Evolutionary conservation across 2,797 vertebrate genomes (phyloP), one percentile per base, ranked within the genome.

Genomic region (Periophthalmus magnuspinnatus): DNA sequence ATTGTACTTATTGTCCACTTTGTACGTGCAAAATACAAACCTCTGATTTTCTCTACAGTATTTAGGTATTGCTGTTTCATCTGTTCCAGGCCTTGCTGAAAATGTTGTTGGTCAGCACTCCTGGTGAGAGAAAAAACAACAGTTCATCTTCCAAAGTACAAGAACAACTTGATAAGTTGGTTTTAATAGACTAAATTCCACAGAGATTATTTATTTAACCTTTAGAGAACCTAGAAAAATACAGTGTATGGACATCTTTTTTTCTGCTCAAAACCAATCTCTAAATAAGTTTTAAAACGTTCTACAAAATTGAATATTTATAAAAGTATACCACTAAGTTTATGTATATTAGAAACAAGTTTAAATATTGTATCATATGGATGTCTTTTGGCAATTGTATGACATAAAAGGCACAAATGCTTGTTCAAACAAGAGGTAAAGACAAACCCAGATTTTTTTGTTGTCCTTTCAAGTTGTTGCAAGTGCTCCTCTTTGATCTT

Each of bases 31-130:
- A 58, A 32, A 58, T 17, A 67, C 52, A 56, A 13, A 98, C 98
- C 91, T 89, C 95, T 94, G 81, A 99, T 99, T 91, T 97, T 99
- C 83, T 93, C 93, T 32, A 97, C 94, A 58, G 97, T 95, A 75
- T 81, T 93, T 82, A 96, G 84, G 76, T 99, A 99, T 75, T 96
- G 97, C 69, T 92, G 93, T 71, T 96, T 96, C 91, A 98, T 95
- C 88, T 98, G 96, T 83, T 96, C 95, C 24, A 99, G 93, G 56
- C 92, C 94, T 75, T 89, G 93, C 77, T 93, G 86, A 55, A 85
- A 89, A 82, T 91, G 90, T 64, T 81, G 71, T 11, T 77, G 61
- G 47, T 81, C 77, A 55, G 69, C 73, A 57, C 17, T 74, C 50
- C 87, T 90, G 60, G 33, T 47, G 62, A 9, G 2, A 66, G 72